Evolutionary conservation across 1,140 invertebrate genomes (phyloP), one percentile per base, ranked within the genome.

Genomic region (Sesamia nonagrioides): DNA sequence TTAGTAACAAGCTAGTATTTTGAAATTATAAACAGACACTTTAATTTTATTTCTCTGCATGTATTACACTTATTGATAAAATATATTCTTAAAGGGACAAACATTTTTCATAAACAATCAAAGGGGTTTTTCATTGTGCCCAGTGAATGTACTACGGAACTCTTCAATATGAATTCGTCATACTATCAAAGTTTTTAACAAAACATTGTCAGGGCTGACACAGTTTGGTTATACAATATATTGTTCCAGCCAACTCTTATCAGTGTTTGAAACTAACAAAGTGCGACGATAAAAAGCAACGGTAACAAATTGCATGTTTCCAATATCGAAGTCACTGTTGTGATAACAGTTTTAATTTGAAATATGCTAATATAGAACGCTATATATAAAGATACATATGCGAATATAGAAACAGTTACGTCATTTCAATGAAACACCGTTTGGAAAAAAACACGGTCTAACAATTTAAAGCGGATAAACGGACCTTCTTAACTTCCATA

Each of bases 341-440:
- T 11, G 35, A 63, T 63, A 40, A 63, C 60, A 42, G 9, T 40
- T 61, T 18, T 18, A 40, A 40, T 63, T 63, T 63, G 6, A n/a
- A 63, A 40, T 63, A 63, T 63, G 17, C 54, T 56, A 56, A 56
- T 56, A 13, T n/a, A n/a, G n/a, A n/a, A n/a, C n/a, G n/a, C n/a
- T n/a, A n/a, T n/a, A n/a, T n/a, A n/a, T n/a, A n/a, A n/a, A n/a
- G n/a, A n/a, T n/a, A n/a, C n/a, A n/a, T n/a, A n/a, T n/a, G n/a
- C n/a, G n/a, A n/a, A n/a, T n/a, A n/a, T n/a, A n/a, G n/a, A n/a
- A n/a, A n/a, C n/a, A n/a, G n/a, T n/a, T n/a, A n/a, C n/a, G n/a
- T n/a, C n/a, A 21, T 15, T 33, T 61, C 60, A 61, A 9, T 8
- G 6, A 17, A 37, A 6, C 1, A 61, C 27, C 5, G 21, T 35